Base-by-base conservation (phyloP, 2,113 vertebrate species). In the Sporophila hypoxantha region DNA sequence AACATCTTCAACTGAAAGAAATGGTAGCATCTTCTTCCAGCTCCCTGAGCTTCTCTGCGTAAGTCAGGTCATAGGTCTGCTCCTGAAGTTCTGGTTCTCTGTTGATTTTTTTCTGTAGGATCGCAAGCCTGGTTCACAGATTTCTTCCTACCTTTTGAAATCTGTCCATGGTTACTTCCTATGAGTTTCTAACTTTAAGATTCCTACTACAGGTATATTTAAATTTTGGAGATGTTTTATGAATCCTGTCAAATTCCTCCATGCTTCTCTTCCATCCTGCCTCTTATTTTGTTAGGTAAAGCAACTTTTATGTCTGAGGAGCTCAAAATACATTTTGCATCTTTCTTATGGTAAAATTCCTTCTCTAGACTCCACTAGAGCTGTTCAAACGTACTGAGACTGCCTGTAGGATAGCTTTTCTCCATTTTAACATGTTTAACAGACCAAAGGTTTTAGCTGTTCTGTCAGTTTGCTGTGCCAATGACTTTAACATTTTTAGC, bases 401-500 rank as follows among this genome's bases (percentile, higher is more conserved):
- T 47, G 57, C 62, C 75, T 82, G 81, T 66, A 88, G 44, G 52
- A 79, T 14, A 85, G 39, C 25, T 91, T 91, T 73, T 47, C 27
- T 12, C 32, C 39, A 65, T 61, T 79, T 90, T 91, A 90, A 91
- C 74, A 50, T 12, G 6, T 87, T 90, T 87, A 88, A 15, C 92
- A 93, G 78, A 82, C 59, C 19, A 62, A 59, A 87, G 18, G 3
- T 47, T 88, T 91, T 62, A 82, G 42, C 59, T 91, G 64, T 76
- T 86, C 49, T 62, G 52, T 66, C 60, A 79, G 13, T 69, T 82
- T 77, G 50, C 44, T 74, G 52, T 2, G 18, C 71, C 86, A 88
- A 53, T 11, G 14, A 56, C 52, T 85, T 80, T 41, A 66, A 65
- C 74, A 89, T 57, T 89, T 92, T 91, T 68, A 91, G 37, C 52